Evolutionary conservation across 2,888 invertebrate species (phyloP), one percentile per base, ranked within the genome.

Genomic region (Cenopis cana): DNA sequence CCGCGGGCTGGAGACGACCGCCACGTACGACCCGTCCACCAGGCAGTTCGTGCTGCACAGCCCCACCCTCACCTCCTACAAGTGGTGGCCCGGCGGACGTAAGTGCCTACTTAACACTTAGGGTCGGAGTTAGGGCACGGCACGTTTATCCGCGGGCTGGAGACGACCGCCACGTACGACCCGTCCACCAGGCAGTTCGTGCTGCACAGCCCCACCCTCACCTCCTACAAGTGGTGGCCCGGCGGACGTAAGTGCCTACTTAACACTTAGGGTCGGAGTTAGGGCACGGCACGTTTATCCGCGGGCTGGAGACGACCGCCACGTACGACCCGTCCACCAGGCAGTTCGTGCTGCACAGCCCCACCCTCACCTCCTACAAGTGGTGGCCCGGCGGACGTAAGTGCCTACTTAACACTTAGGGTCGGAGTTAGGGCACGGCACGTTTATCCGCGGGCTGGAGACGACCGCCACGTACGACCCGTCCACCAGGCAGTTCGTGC

Each of bases 81-180:
- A 99, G 91, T 99, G 98, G 98, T 99, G 98, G 99, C 98, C 98
- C 33, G 98, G 98, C 52, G 97, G 98, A 82, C 94, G 98, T 98
- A 93, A 95, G 97, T 95, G 14, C n/a, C 20, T 11, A 12, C 17
- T 2, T 41, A 8, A 56, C 2, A 24, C 24, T 24, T 24, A 24
- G 24, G 24, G 24, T 24, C 2, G 24, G 2, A 98, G 90, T 91
- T 99, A 68, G 98, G 98, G 0, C 98, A 98, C 89, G 98, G 98
- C 4, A 98, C 99, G 0, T 98, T 98, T 85, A 95, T 99, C 67
- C 94, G 98, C 82, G 98, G 98, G 0, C 88, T 99, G 74, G 98
- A 99, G 93, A 99, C 99, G 0, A 98, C 97, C 0, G 97, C 99
- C 3, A 98, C 97, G 0, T 99, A 98, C 82, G 98, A 99, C 87